Percentiles rank a stretch among this genome's conserved stretches.
These are phyloP conservation scores for Pentalonia nigronervosa DNA, from an alignment of 1,140 invertebrate species.

Conservation along the genomic window DNA sequence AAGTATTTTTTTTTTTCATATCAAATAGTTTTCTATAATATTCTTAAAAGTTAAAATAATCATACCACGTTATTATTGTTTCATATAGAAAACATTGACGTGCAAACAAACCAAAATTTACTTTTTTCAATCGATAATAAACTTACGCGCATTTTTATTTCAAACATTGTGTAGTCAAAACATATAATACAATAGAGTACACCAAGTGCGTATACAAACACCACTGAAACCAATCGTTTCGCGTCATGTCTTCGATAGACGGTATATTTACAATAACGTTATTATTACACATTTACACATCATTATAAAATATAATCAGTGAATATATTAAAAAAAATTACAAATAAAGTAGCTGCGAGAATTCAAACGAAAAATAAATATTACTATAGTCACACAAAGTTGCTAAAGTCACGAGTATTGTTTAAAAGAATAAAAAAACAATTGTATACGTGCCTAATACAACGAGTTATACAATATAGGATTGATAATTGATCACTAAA, in stretches of 20 bases:
- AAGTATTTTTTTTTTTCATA: neutral
- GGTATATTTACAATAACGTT: neutral
- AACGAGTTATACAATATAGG: too few species aligned
- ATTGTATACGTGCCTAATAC: neutral
- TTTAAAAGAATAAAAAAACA: neutral
- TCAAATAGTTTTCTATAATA: too few species aligned
- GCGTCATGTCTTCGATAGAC: neutral
- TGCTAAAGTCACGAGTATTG: neutral
- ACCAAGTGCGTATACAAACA: neutral
- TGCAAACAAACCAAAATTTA: neutral
- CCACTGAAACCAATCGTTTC: neutral
- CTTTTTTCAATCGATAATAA: neutral
- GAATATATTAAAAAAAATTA: neutral
- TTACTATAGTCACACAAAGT: neutral
- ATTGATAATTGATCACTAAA: too few species aligned
- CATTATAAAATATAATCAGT: neutral
- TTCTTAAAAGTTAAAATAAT: neutral
- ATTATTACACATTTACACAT: neutral
- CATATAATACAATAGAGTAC: neutral
- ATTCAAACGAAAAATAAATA: neutral
- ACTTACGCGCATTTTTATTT: neutral
- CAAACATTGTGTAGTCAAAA: neutral
- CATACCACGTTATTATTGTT: neutral
- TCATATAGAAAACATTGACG: neutral
- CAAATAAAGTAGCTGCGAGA: too few species aligned